Base-by-base conservation (phyloP, 2,797 vertebrate species). In the Amniataba percoides region DNA sequence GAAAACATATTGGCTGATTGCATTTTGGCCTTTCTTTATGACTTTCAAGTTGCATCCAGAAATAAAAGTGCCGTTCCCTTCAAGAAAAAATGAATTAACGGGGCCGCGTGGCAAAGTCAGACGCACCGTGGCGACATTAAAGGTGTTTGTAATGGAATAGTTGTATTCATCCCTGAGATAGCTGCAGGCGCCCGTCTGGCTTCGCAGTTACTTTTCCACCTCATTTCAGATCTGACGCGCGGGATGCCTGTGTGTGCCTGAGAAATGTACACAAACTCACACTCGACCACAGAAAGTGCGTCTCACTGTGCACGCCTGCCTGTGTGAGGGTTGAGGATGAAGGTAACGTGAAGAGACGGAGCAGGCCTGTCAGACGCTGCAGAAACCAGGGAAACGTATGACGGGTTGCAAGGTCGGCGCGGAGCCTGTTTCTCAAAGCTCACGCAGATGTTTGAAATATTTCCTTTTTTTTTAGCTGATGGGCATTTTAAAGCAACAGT, bases 181-280 rank as follows among this genome's bases (percentile, higher is more conserved):
- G 91, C 91, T 92, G 80, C 80, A 70, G 87, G 88, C 79, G 5
- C 51, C 74, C 23, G 74, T 80, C 77, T 85, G 80, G 64, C 74
- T 89, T 73, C 27, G 74, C 82, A 83, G 78, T 88, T 90, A 83
- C 80, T 87, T 90, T 91, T 87, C 76, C 87, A 87, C 74, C 87
- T 93, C 81, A 88, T 90, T 91, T 92, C 81, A 90, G 72, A 92
- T 88, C 71, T 84, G 82, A 93, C 78, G 88, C 88, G 82, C 61
- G n/a, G 60, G 2, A 61, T 71, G 57, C 78, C 55, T 69, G 64
- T 72, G 45, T 55, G 46, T 42, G 59, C 21, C 10, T 51, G 57
- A 42, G 49, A 72, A 63, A 74, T 23, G 70, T 43, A 72, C 65
- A 78, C 58, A 62, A 5, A 69, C 63, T 71, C 43, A 45, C 45